Percentiles rank a stretch among this genome's conserved stretches.
These are phyloP conservation scores for Catostylus mosaicus DNA, from an alignment of 30 jellyfish, hydroid and myxozoan species.

Conservation along the genomic window DNA sequence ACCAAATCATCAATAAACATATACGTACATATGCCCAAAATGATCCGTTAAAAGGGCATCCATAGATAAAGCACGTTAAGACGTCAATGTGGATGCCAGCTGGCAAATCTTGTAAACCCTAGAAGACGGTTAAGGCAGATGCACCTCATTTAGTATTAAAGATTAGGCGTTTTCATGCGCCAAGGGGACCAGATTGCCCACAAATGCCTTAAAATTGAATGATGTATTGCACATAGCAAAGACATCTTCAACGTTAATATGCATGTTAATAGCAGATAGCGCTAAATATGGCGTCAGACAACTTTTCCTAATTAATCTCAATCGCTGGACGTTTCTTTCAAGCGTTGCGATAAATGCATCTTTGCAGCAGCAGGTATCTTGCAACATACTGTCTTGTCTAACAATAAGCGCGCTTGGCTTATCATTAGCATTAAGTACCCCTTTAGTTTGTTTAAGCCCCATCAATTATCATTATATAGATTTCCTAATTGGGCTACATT, in stretches of 20 bases:
- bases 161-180: background rate
- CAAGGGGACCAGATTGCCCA: slow-evolving; percentile 11
- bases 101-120: slow-evolving; percentile 23
- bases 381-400: no score
- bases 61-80: slow-evolving; percentile 23
- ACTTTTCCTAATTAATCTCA: background rate
- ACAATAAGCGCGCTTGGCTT: no score
- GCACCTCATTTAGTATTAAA: background rate
- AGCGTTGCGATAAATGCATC: no score
- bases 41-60: background rate
- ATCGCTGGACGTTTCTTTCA: background rate
- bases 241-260: background rate
- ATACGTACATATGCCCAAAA: no score
- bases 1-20: no score
- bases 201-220: background rate
- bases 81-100: slow-evolving; percentile 33
- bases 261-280: background rate
- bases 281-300: background rate
- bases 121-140: slow-evolving; percentile 20
- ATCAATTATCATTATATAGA: no score
- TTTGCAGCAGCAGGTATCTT: no score
- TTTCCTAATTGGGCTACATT: no score
- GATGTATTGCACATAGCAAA: background rate
- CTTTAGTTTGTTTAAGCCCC: no score
- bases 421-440: no score